Percentiles rank a stretch among this genome's conserved stretches.
phyloP scores from a whole-genome alignment of 2,113 vertebrate species.

The Mormyrus iriodes region DNA sequence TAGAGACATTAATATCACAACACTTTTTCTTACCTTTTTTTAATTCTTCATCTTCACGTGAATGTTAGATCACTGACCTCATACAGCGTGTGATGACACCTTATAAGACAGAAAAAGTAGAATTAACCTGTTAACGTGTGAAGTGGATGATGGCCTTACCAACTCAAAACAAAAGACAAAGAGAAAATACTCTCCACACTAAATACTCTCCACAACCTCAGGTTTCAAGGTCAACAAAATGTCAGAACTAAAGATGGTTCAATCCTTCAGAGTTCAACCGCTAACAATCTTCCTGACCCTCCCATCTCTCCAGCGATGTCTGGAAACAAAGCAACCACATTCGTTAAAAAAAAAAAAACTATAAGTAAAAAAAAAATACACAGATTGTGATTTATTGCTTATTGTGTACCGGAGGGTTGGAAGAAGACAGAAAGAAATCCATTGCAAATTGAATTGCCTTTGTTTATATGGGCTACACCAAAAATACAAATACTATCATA shows the following conservation, averaged over 20 bases:
- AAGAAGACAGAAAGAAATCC: conserved; percentile 72
- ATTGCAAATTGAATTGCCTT: conserved; percentile 97
- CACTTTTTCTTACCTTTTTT: not conserved
- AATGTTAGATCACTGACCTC: not conserved
- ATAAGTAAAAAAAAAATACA: conserved; percentile 76
- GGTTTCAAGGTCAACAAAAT: conserved; percentile 84
- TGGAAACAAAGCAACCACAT: conserved; percentile 72
- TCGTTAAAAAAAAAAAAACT: conserved; percentile 72
- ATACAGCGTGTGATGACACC: not conserved
- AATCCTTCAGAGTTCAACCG: conserved; percentile 85
- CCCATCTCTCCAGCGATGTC: conserved; percentile 70
- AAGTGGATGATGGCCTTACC: not conserved
- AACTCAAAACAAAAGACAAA: conserved; percentile 23
- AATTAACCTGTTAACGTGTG: not conserved
- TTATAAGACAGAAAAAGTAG: not conserved
- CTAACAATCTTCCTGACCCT: conserved; percentile 71
- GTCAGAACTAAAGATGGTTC: conserved; percentile 82
- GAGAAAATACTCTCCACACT: conserved; percentile 67
- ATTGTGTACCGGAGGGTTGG: conserved; percentile 58
- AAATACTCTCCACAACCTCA: conserved; percentile 72
- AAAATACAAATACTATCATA: conserved; percentile 77
- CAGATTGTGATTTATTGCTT: conserved; percentile 97
- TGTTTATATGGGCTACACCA: conserved; percentile 74
- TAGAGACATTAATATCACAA: not conserved
- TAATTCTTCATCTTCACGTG: not conserved